Evolutionary conservation across 2,888 invertebrate species (phyloP).

Genomic region (Apantesis nais): DNA sequence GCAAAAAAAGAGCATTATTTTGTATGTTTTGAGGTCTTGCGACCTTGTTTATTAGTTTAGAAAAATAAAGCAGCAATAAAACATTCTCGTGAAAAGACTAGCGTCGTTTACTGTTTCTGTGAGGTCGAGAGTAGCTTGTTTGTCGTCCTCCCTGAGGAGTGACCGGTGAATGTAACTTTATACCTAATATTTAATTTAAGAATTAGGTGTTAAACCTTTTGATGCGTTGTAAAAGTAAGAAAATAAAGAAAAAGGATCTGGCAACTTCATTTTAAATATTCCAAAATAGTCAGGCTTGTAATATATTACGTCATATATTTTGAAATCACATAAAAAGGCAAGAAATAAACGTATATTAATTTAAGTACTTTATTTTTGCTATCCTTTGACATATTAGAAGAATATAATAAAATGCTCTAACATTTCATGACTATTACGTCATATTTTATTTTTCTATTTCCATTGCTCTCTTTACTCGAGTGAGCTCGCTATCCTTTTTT

Average conservation of each 20-base stretch:
- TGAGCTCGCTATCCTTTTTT: background rate
- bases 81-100: background rate
- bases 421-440: background rate
- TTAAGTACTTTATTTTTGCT: background rate
- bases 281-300: background rate
- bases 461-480: background rate
- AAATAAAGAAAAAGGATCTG: background rate
- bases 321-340: background rate
- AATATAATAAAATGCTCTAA: background rate
- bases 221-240: background rate
- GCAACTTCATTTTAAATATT: too few relatives aligned
- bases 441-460: constrained; percentile 1
- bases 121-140: background rate
- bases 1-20: too few relatives aligned
- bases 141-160: background rate
- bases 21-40: background rate
- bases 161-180: background rate
- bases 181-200: background rate
- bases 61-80: background rate
- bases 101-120: background rate
- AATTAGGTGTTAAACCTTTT: background rate
- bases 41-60: background rate
- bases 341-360: background rate
- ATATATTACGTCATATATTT: background rate
- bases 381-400: background rate